Base-by-base conservation (phyloP, 2,888 invertebrate genomes). In the Venustoraphidia nigricollis region DNA sequence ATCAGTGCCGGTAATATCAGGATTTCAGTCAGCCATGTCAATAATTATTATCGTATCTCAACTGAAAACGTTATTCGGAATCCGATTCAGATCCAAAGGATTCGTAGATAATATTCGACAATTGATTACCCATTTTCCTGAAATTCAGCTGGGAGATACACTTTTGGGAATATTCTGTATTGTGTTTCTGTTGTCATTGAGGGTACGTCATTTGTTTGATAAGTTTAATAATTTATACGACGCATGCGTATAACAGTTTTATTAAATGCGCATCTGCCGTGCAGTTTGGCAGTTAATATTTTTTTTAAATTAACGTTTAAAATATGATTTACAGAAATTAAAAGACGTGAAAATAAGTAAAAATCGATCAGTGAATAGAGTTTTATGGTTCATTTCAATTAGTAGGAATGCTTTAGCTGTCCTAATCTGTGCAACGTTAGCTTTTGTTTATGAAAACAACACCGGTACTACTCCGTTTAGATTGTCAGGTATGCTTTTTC, bases 1-100 rank as follows among this genome's bases (percentile, higher is more conserved):
- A 56, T 87, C 90, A 1, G 73, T 81, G 34, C 81, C 89, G 9
- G 86, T 90, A 46, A 84, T 84, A 13, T 82, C 82, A 54, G 89
- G 87, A 2, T 91, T 91, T 64, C 89, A 89, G 40, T 82, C 88
- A 2, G 89, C 86, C 9, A 86, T 87, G 14, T 83, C 90, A 0
- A 64, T 87, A 10, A 84, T 87, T 57, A 87, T 91, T 56, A 76
- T 81, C 39, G 69, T 74, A 36, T 76, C 83, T 8, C 90, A 91
- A 66, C 55, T 86, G 10, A 85, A 84, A 66, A 81, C 79, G 45
- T 67, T 88, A 44, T 66, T 88, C 34, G 88, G 88, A 9, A 68
- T 88, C 36, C 72, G 71, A 55, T 76, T 81, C 62, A 68, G 76
- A 48, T 81, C 82, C 3, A 76, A 81, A 55, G 78, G 79, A n/a